Percentiles rank a stretch among this genome's conserved stretches.
Evolutionary conservation across 2,888 invertebrate species (phyloP).

Genomic region (Caenorhabditis angaria): DNA sequence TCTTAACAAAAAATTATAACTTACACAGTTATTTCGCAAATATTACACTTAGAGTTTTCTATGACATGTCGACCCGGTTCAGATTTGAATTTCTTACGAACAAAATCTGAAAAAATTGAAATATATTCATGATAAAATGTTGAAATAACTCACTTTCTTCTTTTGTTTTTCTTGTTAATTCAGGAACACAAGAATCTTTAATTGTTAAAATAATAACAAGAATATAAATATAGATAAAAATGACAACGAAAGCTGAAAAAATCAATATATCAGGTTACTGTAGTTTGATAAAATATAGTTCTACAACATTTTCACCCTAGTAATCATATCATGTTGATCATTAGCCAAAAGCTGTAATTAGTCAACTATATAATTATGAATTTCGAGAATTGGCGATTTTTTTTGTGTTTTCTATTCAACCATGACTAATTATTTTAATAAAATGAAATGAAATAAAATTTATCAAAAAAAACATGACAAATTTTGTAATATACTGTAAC

Average conservation of each 20-base stretch:
- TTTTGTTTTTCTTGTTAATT: constrained; percentile 24
- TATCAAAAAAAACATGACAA: too few relatives aligned
- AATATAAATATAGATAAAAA: constrained; percentile 22
- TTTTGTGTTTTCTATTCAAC: too few relatives aligned
- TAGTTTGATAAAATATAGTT: too few relatives aligned
- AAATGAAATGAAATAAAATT: too few relatives aligned
- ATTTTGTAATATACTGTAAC: too few relatives aligned
- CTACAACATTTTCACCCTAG: too few relatives aligned
- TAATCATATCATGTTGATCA: too few relatives aligned
- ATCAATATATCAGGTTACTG: too few relatives aligned
- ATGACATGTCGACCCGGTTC: constrained; percentile 77
- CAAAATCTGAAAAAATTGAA: constrained; percentile 12
- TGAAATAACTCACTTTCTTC: background rate
- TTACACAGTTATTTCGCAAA: constrained; percentile 79
- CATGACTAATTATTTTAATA: too few relatives aligned
- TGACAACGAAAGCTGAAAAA: constrained; percentile 29
- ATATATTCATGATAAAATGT: background rate
- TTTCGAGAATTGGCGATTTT: too few relatives aligned
- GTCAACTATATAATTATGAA: too few relatives aligned
- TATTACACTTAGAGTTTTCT: constrained; percentile 48
- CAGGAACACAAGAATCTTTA: constrained; percentile 22
- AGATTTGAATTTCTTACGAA: constrained; percentile 15
- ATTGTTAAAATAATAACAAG: constrained; percentile 28
- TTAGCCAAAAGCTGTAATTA: too few relatives aligned
- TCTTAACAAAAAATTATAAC: constrained; percentile 74